Evolutionary conservation across 92 coral and sea anemone species (phyloP).

Genomic region (Porites evermanni): DNA sequence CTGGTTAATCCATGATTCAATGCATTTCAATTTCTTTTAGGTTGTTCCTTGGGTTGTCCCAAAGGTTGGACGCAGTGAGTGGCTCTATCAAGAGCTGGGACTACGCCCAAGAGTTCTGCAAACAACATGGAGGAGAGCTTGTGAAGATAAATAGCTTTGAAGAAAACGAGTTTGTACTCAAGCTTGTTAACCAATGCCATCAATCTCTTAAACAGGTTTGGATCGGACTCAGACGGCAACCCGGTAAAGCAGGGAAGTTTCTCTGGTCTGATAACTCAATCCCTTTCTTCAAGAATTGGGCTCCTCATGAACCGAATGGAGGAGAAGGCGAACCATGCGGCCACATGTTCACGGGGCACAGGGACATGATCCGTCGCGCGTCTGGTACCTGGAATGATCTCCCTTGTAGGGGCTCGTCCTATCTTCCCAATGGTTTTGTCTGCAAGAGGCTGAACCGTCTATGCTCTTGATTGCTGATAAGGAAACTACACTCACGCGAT

Average conservation of each 20-base stretch:
- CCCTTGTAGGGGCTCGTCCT: background rate
- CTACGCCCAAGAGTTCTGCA: no score
- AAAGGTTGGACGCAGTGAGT: no score
- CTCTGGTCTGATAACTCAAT: conserved; percentile 19
- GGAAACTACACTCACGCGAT: no score
- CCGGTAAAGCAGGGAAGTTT: background rate
- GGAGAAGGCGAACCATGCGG: conserved; percentile 1
- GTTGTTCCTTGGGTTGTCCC: no score
- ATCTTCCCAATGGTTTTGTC: background rate
- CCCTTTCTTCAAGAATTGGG: conserved; percentile 25
- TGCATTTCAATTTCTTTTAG: no score
- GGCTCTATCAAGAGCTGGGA: no score
- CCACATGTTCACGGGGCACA: conserved; percentile 15
- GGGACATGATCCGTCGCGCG: background rate
- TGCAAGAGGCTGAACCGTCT: background rate
- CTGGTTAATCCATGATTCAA: no score
- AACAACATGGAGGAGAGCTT: no score
- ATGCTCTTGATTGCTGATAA: no score
- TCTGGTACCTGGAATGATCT: conserved; percentile 22
- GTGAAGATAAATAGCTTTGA: no score
- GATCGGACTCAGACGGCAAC: background rate
- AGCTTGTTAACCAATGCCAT: no score
- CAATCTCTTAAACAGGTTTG: background rate
- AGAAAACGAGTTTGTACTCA: no score
- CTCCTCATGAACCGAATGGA: conserved; percentile 27